A percentile compares a stretch with the other conserved stretches of the same genome.
These are phyloP conservation scores for Paradoxurus hermaphroditus DNA, from an alignment of 2,113 vertebrate species.

Conservation along the genomic window DNA sequence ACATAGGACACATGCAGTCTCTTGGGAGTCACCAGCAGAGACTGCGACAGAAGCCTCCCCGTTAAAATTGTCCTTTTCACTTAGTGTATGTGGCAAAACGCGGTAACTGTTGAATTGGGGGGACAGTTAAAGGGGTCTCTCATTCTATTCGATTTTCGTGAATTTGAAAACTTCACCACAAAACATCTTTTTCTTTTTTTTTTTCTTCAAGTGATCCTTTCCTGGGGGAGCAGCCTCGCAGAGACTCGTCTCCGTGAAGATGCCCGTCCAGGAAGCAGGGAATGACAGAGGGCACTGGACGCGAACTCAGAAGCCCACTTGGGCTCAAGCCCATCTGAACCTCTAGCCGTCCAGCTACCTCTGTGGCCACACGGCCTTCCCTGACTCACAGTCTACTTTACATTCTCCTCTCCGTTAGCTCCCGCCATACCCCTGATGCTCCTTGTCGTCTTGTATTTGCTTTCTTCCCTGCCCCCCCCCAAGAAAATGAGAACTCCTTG, in stretches of 20 bases:
- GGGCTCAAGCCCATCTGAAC: no score
- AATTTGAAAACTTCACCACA: neutral
- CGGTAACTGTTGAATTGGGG: neutral
- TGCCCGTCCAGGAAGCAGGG: neutral
- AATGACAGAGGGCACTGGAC: neutral
- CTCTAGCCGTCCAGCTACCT: neutral
- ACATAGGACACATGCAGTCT: neutral
- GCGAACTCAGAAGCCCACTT: neutral
- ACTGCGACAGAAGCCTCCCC: neutral
- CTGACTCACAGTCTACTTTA: neutral
- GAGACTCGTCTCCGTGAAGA: neutral
- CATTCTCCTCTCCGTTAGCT: neutral
- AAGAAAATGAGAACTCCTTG: neutral
- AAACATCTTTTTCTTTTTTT: neutral
- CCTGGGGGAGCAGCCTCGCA: neutral
- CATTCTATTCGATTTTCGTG: neutral
- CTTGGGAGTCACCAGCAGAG: neutral
- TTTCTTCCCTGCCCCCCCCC: neutral
- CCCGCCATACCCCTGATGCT: neutral
- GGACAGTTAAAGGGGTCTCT: neutral
- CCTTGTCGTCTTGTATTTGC: neutral
- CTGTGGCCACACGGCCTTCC: neutral
- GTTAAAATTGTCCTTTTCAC: neutral
- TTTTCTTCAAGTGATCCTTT: neutral
- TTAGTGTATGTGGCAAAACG: neutral